Base-by-base conservation (phyloP, 1,140 invertebrate genomes). In the Matsumurasca onukii region DNA sequence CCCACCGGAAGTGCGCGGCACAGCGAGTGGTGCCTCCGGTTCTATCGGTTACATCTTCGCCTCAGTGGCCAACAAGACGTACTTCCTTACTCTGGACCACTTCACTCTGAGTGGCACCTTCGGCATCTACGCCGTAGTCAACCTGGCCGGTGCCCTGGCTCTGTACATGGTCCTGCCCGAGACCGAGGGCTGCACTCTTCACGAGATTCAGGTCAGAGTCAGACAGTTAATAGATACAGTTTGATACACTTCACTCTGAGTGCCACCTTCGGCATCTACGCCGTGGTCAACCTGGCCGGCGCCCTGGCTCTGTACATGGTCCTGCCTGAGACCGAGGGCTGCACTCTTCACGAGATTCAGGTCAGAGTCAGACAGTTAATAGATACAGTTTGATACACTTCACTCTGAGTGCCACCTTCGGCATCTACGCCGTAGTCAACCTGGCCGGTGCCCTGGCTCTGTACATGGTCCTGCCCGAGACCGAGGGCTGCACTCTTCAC, bases 241-340 rank as follows among this genome's bases (percentile, higher is more conserved):
- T 77, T 89, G 0, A 75, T 82, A 3, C 73, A 75, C 0, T 74
- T 91, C 25, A 85, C 86, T 0, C 77, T 91, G 22, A 83, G 85
- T 20, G 89, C 89, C 1, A 89, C 87, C 0, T 90, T 91, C 73
- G 82, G 86, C 24, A 82, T 91, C 49, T 86, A 92, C 75, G 86
- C 83, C 0, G 76, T 81, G 12, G 84, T 82, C 74, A 83, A 84
- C 64, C 73, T 84, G 13, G 68, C 82, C 0, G 81, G 85, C 31
- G 77, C 79, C 3, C 67, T 82, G 13, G 80, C 83, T 31, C 84
- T 86, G 57, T 82, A 82, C 48, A 81, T 84, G 57, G 80, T 82
- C 68, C 78, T 89, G 55, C 92, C 91, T 0, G 92, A 96, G 82
- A 96, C 94, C 0, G 94, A 95, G 78, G 90, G 90, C 0, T 88